Conservation (phyloP, 2,113 vertebrate species). For the Pheucticus melanocephalus region DNA sequence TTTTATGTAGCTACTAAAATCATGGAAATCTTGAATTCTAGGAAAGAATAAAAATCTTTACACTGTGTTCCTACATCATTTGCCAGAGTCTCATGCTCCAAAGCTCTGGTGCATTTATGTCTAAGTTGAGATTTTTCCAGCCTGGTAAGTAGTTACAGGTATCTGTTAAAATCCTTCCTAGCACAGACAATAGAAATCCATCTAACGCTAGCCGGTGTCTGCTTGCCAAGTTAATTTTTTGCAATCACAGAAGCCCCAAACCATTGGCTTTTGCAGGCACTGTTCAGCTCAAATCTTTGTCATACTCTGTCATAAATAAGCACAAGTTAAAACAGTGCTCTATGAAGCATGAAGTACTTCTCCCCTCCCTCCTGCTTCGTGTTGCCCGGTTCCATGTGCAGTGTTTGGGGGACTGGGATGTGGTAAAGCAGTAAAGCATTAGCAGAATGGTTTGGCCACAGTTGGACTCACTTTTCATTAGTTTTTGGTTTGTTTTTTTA, state of each 20-base stretch:
- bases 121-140: conserved; percentile 82
- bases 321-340: not conserved
- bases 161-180: conserved; percentile 72
- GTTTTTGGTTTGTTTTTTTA: not conserved
- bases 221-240: conserved; percentile 36
- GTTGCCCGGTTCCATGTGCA: not conserved
- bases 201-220: conserved; percentile 35
- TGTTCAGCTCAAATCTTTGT: not conserved
- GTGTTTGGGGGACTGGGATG: not conserved
- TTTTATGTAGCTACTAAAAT: conserved; percentile 80
- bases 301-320: not conserved
- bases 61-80: conserved; percentile 73
- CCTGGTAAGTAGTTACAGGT: conserved; percentile 75
- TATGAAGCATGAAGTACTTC: not conserved
- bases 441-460: conserved; percentile 19
- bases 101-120: conserved; percentile 83
- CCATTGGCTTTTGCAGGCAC: not conserved
- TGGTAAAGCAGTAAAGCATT: not conserved
- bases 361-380: conserved; percentile 1
- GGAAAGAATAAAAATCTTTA: conserved; percentile 81
- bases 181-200: conserved; percentile 73
- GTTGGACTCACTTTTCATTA: not conserved
- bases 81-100: conserved; percentile 84
- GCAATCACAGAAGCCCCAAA: not conserved
- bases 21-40: conserved; percentile 79